A percentile compares a stretch with the other conserved stretches of the same genome.
These are phyloP conservation scores for Tinea semifulvella DNA, from an alignment of 2,888 invertebrate species.

Conservation along the genomic window DNA sequence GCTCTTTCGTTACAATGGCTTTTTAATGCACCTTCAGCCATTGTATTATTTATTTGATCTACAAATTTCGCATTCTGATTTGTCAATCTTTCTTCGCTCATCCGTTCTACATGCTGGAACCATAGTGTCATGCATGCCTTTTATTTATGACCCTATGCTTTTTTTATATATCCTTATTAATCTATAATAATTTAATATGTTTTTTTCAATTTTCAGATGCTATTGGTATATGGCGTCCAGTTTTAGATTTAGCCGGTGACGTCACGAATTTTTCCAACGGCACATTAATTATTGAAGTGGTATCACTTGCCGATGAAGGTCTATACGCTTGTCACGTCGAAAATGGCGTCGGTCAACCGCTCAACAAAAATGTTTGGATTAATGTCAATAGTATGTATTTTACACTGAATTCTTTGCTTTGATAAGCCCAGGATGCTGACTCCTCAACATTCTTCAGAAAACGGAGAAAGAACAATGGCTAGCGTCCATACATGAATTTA, in stretches of 20 bases:
- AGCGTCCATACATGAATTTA: too few relatives aligned
- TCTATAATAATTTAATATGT: neutral
- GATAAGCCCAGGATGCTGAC: neutral
- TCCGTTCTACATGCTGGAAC: too few relatives aligned
- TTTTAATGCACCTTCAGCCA: too few relatives aligned
- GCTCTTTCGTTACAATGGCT: too few relatives aligned
- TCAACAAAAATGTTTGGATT: slow-evolving; percentile 57
- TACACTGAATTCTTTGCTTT: neutral
- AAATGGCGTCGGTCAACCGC: slow-evolving; percentile 53
- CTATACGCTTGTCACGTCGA: slow-evolving; percentile 59
- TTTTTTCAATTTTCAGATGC: slow-evolving; percentile 31
- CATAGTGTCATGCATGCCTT: too few relatives aligned
- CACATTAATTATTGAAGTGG: slow-evolving; percentile 55
- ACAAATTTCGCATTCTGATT: too few relatives aligned
- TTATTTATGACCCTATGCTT: too few relatives aligned
- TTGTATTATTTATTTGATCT: too few relatives aligned
- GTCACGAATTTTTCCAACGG: slow-evolving; percentile 56
- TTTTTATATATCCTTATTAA: too few relatives aligned
- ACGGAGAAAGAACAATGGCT: too few relatives aligned
- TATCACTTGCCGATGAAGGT: slow-evolving; percentile 53
- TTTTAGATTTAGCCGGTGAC: slow-evolving; percentile 55
- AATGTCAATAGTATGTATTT: slow-evolving; percentile 55
- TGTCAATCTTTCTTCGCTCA: too few relatives aligned
- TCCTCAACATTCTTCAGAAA: neutral
- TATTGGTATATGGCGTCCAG: slow-evolving; percentile 58